Evolutionary conservation across 2,113 vertebrate genomes (phyloP).

Genomic region (Monarcha castaneiventris): DNA sequence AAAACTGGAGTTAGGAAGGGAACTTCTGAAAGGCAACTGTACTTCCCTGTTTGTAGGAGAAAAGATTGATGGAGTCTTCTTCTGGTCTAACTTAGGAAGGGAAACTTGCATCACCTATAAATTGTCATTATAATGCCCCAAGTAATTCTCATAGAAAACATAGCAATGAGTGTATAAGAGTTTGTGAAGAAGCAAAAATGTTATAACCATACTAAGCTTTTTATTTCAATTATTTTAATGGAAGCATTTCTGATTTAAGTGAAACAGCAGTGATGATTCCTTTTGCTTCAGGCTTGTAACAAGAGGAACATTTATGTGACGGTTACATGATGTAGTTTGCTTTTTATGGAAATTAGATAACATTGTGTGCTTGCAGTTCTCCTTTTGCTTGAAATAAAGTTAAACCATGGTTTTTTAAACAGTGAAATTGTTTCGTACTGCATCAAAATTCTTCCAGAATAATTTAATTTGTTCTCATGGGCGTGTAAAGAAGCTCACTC

Average conservation of each 20-base stretch:
- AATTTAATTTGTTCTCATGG: background rate
- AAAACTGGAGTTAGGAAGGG: background rate
- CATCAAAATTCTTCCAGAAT: background rate
- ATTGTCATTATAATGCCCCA: background rate
- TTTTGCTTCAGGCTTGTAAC: background rate
- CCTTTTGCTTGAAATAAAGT: background rate
- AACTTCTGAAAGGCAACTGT: background rate
- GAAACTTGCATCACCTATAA: background rate
- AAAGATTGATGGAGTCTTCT: background rate
- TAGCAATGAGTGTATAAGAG: background rate
- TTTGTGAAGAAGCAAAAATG: background rate
- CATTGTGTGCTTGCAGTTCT: background rate
- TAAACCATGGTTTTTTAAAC: background rate
- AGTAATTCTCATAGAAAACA: background rate
- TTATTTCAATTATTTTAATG: background rate
- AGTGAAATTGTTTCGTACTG: background rate
- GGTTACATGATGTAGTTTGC: background rate
- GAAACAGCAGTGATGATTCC: background rate
- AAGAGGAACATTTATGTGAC: background rate
- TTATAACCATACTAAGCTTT: background rate
- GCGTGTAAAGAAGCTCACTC: background rate
- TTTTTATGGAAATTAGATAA: background rate
- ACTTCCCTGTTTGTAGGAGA: background rate
- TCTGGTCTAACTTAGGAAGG: background rate
- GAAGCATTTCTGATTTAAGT: background rate